Base-by-base conservation (phyloP, 1,140 invertebrate species). In the Subanguina moxae region DNA sequence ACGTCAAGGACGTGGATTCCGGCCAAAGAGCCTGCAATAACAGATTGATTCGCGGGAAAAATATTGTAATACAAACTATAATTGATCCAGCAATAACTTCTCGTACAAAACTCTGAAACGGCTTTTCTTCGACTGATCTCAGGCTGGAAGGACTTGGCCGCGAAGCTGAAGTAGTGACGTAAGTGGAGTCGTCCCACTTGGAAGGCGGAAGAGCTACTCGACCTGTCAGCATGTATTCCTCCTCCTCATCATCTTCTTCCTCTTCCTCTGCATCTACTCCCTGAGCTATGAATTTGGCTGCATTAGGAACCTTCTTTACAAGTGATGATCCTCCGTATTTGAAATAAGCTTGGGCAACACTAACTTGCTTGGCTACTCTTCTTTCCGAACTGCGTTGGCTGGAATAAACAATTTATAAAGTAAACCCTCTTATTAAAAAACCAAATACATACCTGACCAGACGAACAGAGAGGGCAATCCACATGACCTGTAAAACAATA, bases 1-100 rank as follows among this genome's bases (percentile, higher is more conserved):
- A 45, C 17, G 64, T 64, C 43, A 74, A n/a, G n/a, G 75, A 38
- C 7, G 61, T 70, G 21, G 71, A 72, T 28, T 74, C 75, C 19
- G 73, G 73, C 73, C 72, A 74, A 27, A 74, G 64, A 28, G 57
- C 28, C 48, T 45, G 46, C 9, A 68, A 52, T 21, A 19, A 7
- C 17, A 52, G 17, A 52, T 25, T 21, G n/a, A 19, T 15, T 52
- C 3, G 23, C n/a, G 23, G n/a, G 15, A 15, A 7, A 52, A 52
- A 38, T 38, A 38, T 38, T 3, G 32, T 38, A 5, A 38, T 3
- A 38, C 32, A 59, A 15, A 52, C 19, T 21, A 69, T 48, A 9
- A 72, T 74, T 28, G 68, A 52, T 9, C 27, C 19, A 43, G 65
- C 9, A 8, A 70, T 15, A 1, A 58, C 62, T 25, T 74, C 42